phyloP scores from a whole-genome alignment of 2,113 vertebrate genomes.

The Proteles cristata region DNA sequence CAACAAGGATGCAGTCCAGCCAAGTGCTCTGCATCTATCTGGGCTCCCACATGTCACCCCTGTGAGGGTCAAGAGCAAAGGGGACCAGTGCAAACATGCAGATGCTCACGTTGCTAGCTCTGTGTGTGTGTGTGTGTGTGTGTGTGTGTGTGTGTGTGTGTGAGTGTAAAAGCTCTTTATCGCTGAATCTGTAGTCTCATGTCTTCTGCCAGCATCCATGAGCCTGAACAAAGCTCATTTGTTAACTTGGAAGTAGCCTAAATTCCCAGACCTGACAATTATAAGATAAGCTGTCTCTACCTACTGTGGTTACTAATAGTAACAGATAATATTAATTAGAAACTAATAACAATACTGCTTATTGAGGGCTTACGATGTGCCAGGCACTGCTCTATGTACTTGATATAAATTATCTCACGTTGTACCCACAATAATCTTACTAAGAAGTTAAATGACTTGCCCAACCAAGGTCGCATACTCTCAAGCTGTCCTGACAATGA shows the following conservation, averaged over 20 bases:
- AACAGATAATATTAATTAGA: constrained; percentile 27
- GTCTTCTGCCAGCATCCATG: neutral
- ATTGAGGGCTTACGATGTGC: neutral
- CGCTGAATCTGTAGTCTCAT: neutral
- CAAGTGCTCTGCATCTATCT: neutral
- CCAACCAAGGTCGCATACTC: neutral
- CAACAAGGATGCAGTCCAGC: neutral
- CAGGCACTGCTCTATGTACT: neutral
- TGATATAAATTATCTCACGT: neutral
- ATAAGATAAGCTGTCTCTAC: neutral
- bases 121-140: too few relatives aligned
- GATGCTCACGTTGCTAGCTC: neutral
- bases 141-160: neutral
- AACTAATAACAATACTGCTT: neutral
- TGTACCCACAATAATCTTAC: neutral
- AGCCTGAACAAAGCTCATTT: neutral
- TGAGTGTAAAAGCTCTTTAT: neutral
- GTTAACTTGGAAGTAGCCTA: neutral
- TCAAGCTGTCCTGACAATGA: neutral
- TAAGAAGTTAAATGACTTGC: constrained; percentile 6
- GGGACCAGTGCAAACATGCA: neutral
- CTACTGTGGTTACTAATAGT: neutral
- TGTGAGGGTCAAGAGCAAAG: neutral
- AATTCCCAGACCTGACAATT: neutral
- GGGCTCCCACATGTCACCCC: neutral